These are phyloP conservation scores for Scaptomyza reducta DNA, from an alignment of 2,888 invertebrate species.

Conservation along the genomic window DNA sequence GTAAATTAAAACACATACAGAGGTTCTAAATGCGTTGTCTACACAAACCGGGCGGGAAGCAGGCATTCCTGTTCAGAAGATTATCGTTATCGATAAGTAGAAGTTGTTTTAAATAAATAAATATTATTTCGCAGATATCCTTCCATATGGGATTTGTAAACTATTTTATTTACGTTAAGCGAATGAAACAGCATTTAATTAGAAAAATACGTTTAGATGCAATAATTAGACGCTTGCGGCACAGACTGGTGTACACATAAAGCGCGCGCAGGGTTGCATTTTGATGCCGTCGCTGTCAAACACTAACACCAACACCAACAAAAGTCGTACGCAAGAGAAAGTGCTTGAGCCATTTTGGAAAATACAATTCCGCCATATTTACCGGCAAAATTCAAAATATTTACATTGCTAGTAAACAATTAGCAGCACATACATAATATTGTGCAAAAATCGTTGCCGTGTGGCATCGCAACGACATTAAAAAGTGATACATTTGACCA, in stretches of 20 bases:
- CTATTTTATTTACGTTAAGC: too few relatives aligned
- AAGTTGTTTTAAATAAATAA: conserved; percentile 1
- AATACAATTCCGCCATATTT: conserved; percentile 83
- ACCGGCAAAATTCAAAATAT: conserved; percentile 83
- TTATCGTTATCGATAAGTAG: conserved; percentile 36
- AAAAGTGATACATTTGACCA: conserved; percentile 41
- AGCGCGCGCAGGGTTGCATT: conserved; percentile 68
- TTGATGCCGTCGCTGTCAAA: conserved; percentile 55
- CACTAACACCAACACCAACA: conserved; percentile 69
- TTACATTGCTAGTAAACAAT: conserved; percentile 71
- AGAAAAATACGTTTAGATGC: conserved; percentile 10
- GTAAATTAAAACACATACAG: conserved; percentile 1
- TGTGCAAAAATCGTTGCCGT: conserved; percentile 38
- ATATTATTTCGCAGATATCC: neutral
- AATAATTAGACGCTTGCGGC: conserved; percentile 23
- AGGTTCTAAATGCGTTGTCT: neutral
- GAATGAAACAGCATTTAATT: neutral
- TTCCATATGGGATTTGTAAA: too few relatives aligned
- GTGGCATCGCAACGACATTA: conserved; percentile 17
- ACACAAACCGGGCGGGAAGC: conserved; percentile 1
- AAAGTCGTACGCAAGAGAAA: conserved; percentile 71
- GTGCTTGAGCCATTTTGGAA: conserved; percentile 81
- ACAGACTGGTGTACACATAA: conserved; percentile 63
- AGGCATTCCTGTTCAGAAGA: conserved; percentile 33
- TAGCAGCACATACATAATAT: conserved; percentile 24